These are phyloP conservation scores for Brachylomia viminalis DNA, from an alignment of 2,888 invertebrate species.

Conservation along the genomic window DNA sequence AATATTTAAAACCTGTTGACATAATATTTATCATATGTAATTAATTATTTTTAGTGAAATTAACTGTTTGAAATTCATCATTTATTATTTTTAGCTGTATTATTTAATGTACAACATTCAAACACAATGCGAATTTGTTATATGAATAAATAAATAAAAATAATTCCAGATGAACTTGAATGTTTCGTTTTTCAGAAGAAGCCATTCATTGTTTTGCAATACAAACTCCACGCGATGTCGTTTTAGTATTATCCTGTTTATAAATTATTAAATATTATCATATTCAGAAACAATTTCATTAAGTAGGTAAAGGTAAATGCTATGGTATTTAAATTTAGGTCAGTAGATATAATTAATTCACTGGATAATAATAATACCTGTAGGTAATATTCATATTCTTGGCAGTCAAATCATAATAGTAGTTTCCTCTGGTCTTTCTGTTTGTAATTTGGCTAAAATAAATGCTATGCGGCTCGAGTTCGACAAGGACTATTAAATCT, in stretches of 20 bases:
- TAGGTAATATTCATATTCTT: not conserved
- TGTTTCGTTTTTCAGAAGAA: not conserved
- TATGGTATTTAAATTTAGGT: not conserved
- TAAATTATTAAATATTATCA: no score
- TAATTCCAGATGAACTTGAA: not conserved
- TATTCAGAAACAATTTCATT: conserved; percentile 23
- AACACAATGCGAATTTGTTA: no score
- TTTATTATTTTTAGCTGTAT: no score
- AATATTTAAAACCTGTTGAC: no score
- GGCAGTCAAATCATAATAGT: not conserved
- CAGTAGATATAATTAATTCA: not conserved
- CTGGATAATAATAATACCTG: not conserved
- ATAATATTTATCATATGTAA: no score
- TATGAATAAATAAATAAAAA: no score
- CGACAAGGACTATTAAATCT: not conserved
- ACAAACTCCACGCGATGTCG: no score
- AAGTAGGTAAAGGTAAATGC: conserved; percentile 6
- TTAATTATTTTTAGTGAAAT: no score
- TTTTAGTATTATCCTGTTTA: conserved; percentile 19
- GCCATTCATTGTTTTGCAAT: not conserved
- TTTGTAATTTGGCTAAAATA: not conserved
- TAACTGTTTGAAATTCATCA: no score
- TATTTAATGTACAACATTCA: no score
- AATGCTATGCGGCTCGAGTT: not conserved
- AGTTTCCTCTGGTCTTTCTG: not conserved